Conservation (phyloP, 2,113 vertebrate genomes). For the Myotis brandtii region DNA sequence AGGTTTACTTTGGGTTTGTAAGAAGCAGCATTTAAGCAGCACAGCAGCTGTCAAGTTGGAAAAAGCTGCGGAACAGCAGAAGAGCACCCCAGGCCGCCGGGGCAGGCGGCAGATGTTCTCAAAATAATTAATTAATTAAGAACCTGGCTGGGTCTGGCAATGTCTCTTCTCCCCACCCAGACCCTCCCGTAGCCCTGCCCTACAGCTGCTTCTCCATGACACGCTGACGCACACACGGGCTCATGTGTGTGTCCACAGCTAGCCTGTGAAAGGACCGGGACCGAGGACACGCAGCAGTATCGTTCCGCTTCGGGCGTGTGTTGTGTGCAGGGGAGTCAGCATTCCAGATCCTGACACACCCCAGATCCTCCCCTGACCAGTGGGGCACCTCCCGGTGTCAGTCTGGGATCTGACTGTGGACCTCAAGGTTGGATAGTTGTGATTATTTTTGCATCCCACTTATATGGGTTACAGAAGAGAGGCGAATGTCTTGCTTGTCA, state of each 20-base stretch:
- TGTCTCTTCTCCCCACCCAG: neutral
- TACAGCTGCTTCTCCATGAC: no score
- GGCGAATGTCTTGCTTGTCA: neutral
- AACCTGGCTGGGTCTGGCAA: neutral
- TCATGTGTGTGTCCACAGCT: accelerated
- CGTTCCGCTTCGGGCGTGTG: accelerated
- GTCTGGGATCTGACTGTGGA: neutral
- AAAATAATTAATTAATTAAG: neutral
- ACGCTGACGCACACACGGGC: accelerated
- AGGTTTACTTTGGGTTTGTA: constrained; percentile 1
- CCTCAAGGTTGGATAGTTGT: accelerated
- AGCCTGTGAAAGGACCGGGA: neutral
- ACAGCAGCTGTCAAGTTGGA: neutral
- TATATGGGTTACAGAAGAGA: neutral
- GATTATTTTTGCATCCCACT: neutral
- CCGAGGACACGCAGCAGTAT: no score
- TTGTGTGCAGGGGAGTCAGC: neutral
- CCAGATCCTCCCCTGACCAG: neutral
- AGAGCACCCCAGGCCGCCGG: neutral
- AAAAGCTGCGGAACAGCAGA: neutral
- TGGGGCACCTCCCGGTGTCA: neutral
- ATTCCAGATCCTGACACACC: accelerated
- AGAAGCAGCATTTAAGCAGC: neutral
- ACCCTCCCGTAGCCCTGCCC: accelerated
- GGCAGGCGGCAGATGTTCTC: neutral